Base-by-base conservation (phyloP, 2,113 vertebrate species). In the Argyrosomus japonicus region DNA sequence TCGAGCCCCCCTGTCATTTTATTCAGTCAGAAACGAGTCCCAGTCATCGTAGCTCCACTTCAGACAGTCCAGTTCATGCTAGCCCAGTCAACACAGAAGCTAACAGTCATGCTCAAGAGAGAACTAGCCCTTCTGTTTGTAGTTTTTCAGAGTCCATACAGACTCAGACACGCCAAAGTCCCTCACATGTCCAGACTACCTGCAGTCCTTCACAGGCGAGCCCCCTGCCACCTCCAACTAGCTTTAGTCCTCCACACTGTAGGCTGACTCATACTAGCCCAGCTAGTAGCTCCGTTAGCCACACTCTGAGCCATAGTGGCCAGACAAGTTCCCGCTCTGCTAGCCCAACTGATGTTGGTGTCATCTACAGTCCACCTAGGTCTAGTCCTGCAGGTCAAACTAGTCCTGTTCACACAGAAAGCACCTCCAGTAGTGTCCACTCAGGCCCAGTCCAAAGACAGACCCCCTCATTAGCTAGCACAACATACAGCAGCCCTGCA, bases 341-440 rank as follows among this genome's bases (percentile, higher is more conserved):
- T 61, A 47, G 60, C 27, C 4, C 47, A 48, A 62, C 48, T 53
- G 79, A 84, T 63, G 61, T 36, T 57, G 12, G 29, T 1, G 0
- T 63, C 43, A 64, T 73, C 80, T 75, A 77, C 27, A 75, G 82
- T 81, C 67, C 75, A 51, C 51, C 57, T 12, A 56, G 76, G 85
- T 87, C 89, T 89, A 91, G 87, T 88, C 87, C 72, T 89, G 86
- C 84, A 84, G 88, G 89, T 90, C 89, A 87, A 82, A 68, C 80
- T 90, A 89, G 85, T 89, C 87, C 90, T 88, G 11, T 67, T 77
- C 71, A 85, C 23, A 54, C 50, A 64, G 58, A 81, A 23, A 76
- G 56, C 69, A 82, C 82, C 56, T 68, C 29, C 25, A 75, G 53
- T 71, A 19, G 53, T 76, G 21, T 74, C n/a, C 61, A 64, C 61